phyloP scores from a whole-genome alignment of 2,888 invertebrate genomes.

The Altica lythri region DNA sequence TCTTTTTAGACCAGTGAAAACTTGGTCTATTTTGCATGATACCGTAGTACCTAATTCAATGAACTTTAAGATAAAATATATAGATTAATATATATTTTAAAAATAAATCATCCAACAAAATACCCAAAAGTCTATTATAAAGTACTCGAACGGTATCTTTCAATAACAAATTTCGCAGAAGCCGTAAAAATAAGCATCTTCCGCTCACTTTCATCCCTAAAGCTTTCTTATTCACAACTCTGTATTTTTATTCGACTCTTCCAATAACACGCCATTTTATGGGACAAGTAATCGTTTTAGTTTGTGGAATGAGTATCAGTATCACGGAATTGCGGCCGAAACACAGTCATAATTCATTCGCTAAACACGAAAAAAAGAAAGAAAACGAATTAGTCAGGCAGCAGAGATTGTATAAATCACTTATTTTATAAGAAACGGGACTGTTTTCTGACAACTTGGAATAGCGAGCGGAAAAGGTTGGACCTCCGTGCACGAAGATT shows the following conservation, averaged over 20 bases:
- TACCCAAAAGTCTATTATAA: too few relatives aligned
- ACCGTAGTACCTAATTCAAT: too few relatives aligned
- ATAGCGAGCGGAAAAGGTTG: too few relatives aligned
- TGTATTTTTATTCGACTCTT: constrained; percentile 1
- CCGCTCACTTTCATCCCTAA: constrained; percentile 1
- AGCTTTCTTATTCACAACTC: constrained; percentile 1
- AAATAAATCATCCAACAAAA: too few relatives aligned
- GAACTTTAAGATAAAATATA: too few relatives aligned
- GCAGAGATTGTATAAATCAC: background rate
- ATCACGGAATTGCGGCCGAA: constrained; percentile 1
- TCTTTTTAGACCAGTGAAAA: too few relatives aligned
- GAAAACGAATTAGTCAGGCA: background rate
- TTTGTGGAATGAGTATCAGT: background rate
- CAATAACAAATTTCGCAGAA: background rate
- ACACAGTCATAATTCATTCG: background rate
- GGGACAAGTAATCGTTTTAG: background rate
- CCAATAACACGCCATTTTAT: constrained; percentile 4
- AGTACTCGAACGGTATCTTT: too few relatives aligned
- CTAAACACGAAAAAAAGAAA: background rate
- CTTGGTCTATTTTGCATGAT: too few relatives aligned
- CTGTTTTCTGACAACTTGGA: background rate
- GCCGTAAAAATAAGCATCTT: background rate
- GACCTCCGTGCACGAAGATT: too few relatives aligned
- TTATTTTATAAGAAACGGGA: background rate
- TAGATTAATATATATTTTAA: too few relatives aligned